Conservation (phyloP, 2,113 vertebrate genomes). For the Axis porcinus region DNA sequence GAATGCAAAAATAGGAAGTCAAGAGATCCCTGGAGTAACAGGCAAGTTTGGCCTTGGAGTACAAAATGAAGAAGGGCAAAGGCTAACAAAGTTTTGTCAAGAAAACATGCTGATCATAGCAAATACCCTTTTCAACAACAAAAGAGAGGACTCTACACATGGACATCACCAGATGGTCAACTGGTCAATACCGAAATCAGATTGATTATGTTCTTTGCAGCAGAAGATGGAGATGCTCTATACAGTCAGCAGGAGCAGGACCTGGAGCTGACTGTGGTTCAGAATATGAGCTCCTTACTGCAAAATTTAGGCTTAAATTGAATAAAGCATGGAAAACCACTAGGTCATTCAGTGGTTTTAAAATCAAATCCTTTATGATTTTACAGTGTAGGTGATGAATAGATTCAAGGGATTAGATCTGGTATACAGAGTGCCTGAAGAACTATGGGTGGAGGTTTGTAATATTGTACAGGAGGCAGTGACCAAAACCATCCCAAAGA, state of each 20-base stretch:
- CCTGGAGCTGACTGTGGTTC: background rate
- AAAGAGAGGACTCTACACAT: background rate
- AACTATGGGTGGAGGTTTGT: background rate
- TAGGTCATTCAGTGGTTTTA: background rate
- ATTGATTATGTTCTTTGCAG: background rate
- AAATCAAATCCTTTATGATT: background rate
- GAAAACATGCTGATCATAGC: background rate
- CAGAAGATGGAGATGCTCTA: background rate
- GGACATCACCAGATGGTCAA: background rate
- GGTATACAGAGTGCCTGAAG: background rate
- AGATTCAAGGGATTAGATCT: background rate
- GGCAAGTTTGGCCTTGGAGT: background rate
- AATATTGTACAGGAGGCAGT: background rate
- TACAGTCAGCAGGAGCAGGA: background rate
- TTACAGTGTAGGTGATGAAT: background rate
- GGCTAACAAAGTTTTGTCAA: background rate
- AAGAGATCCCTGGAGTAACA: background rate
- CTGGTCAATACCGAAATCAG: background rate
- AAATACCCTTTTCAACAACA: background rate
- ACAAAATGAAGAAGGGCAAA: background rate
- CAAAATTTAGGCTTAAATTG: background rate
- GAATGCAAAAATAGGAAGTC: background rate
- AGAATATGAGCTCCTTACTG: background rate
- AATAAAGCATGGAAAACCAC: background rate
- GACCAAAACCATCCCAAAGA: background rate